Evolutionary conservation across 2,888 invertebrate species (phyloP).

Genomic region (Hirtodrosophila histrioides): DNA sequence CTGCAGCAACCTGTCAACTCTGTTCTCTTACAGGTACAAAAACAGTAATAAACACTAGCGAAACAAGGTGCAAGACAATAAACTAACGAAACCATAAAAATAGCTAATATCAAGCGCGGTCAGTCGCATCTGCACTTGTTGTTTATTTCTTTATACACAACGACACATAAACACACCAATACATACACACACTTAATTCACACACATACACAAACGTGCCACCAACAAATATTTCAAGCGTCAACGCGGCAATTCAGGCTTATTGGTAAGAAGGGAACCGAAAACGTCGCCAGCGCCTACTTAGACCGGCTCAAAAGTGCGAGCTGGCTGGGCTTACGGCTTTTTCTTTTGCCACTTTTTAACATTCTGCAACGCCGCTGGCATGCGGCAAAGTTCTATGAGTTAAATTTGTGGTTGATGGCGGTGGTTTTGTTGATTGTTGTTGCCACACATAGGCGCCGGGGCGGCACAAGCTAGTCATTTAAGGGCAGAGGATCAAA

Average conservation of each 20-base stretch:
- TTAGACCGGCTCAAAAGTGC: conserved; percentile 31
- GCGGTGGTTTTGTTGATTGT: conserved; percentile 19
- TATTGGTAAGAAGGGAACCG: conserved; percentile 33
- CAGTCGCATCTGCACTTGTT: conserved; percentile 43
- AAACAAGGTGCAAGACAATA: conserved; percentile 49
- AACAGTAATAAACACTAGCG: neutral
- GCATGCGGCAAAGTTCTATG: conserved; percentile 67
- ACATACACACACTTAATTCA: conserved; percentile 1
- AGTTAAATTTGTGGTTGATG: conserved; percentile 38
- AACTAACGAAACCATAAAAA: conserved; percentile 70
- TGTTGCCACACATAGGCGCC: conserved; percentile 18
- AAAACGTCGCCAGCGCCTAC: conserved; percentile 22
- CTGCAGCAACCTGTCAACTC: conserved; percentile 19
- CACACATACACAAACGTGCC: conserved; percentile 27
- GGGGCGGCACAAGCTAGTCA: conserved; percentile 56
- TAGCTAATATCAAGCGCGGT: conserved; percentile 58
- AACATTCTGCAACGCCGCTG: conserved; percentile 17
- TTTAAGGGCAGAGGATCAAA: conserved; percentile 55
- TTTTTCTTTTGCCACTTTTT: conserved; percentile 22
- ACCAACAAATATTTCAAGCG: conserved; percentile 49
- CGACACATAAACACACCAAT: conserved; percentile 7
- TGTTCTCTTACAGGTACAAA: conserved; percentile 17
- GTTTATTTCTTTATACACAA: conserved; percentile 9
- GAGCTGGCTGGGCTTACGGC: conserved; percentile 21
- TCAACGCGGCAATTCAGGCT: conserved; percentile 66